Evolutionary conservation across 2,797 vertebrate species (phyloP).

Genomic region (Muscicapa comitata): DNA sequence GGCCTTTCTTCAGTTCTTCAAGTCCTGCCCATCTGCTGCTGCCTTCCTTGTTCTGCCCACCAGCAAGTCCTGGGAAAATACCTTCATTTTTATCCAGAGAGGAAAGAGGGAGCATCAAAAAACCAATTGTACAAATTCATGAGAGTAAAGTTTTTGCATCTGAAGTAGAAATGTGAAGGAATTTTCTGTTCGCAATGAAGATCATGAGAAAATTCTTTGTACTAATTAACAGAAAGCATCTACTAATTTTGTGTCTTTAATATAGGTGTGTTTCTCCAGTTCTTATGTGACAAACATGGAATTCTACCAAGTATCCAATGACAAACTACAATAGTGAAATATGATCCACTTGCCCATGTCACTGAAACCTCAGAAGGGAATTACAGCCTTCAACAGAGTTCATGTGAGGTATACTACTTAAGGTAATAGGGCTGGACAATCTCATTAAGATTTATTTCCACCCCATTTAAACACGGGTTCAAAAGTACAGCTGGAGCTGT

Average conservation of each 20-base stretch:
- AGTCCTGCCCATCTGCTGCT: not conserved
- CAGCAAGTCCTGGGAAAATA: not conserved
- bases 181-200: not conserved
- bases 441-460: constrained; percentile 63
- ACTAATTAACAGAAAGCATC: not conserved
- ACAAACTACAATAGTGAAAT: constrained; percentile 30
- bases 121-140: not conserved
- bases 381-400: constrained; percentile 29
- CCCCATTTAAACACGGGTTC: constrained; percentile 24
- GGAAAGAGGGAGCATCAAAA: not conserved
- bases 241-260: not conserved
- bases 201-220: not conserved
- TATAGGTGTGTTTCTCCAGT: not conserved
- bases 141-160: not conserved
- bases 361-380: constrained; percentile 34
- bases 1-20: not conserved
- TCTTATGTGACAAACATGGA: not conserved
- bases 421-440: constrained; percentile 52
- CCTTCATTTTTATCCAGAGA: not conserved
- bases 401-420: constrained; percentile 55
- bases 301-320: not conserved
- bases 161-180: not conserved
- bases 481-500: constrained; percentile 54
- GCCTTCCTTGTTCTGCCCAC: not conserved
- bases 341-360: constrained; percentile 4